Evolutionary conservation across 2,113 vertebrate genomes (phyloP), one percentile per base, ranked within the genome.

Genomic region (Alectura lathami): DNA sequence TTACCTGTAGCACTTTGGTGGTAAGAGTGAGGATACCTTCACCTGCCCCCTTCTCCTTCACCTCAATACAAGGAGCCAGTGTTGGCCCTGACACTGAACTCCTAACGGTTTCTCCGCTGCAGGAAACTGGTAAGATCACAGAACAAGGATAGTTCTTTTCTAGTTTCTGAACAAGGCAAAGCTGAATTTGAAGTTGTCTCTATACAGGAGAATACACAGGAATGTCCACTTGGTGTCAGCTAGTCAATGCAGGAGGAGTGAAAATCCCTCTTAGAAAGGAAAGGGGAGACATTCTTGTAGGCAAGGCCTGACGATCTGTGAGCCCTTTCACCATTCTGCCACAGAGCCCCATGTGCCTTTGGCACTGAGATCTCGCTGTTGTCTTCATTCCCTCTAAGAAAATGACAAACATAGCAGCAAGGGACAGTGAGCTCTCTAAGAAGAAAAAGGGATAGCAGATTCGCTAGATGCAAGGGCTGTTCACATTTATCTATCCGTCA

Each of bases 401-500:
- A 32, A 26, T 9, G 4, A 34, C 4, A 73, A 32, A 64, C 3
- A 16, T 13, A 67, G 29, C 86, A 74, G 13, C 0, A 0, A 70
- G 13, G 6, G 54, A 24, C 50, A 47, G 17, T 22, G 29, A 76
- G 18, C 21, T 67, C 32, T 64, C 64, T 26, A 17, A 18, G 8
- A 70, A 75, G 29, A 32, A 5, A 34, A 36, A 16, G 36, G 62
- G 13, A 18, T 21, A 48, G 38, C 6, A 24, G 34, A 59, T 51
- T 59, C 40, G 24, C 43, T 27, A 22, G 6, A 68, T 34, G 15
- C 42, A 60, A 72, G 22, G 70, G 21, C n/a, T 42, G 13, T 3
- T 12, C 8, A 32, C 38, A 18, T 67, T 40, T 54, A 50, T 70
- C 17, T 9, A 36, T 51, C 50, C 63, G 43, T 27, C 8, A n/a